Base-by-base conservation (phyloP, 2,113 vertebrate genomes). In the Aramus guarauna region DNA sequence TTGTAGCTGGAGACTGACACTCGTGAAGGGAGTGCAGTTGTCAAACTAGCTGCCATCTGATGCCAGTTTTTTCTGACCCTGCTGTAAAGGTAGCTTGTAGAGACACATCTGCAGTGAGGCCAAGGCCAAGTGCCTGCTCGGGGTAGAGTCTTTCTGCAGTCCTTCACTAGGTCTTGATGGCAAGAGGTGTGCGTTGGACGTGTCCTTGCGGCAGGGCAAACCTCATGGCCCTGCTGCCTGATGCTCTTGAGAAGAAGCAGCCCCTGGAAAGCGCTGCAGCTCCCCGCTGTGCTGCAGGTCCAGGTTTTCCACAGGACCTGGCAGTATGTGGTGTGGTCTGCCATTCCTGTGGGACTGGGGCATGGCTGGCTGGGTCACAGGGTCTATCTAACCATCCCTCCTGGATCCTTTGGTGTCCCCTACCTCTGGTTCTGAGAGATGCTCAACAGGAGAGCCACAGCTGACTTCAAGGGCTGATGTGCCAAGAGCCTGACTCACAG, bases 241-340 rank as follows among this genome's bases (percentile, higher is more conserved):
- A 2, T 71, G 45, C 16, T 53, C 30, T 36, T 48, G 39, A 53
- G 47, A 52, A 39, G 78, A 66, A 22, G 9, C 39, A 60, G 59
- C 11, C 18, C 24, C 15, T 66, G 56, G 45, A 48, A 71, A 39
- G 69, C 4, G 0, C 27, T 45, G 27, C 2, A 8, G 17, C 30
- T 82, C 32, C 21, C 23, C 22, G 13, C 29, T 58, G 15, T 9
- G 23, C 16, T 27, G 13, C 12, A 26, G 4, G 39, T 29, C 63
- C 1, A 3, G 21, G 23, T 22, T 84, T 87, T 26, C 59, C 17
- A 5, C 9, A 9, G 59, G 19, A 47, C 12, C 26, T 14, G 13
- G 6, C 0, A 0, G 56, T 30, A n/a, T 2, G 0, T 0, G 0
- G 18, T 27, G 45, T 88, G 16, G 12, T 18, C 43, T 72, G 32